Conservation (phyloP, 2,888 invertebrate species). For the Xestobium rufovillosum region DNA sequence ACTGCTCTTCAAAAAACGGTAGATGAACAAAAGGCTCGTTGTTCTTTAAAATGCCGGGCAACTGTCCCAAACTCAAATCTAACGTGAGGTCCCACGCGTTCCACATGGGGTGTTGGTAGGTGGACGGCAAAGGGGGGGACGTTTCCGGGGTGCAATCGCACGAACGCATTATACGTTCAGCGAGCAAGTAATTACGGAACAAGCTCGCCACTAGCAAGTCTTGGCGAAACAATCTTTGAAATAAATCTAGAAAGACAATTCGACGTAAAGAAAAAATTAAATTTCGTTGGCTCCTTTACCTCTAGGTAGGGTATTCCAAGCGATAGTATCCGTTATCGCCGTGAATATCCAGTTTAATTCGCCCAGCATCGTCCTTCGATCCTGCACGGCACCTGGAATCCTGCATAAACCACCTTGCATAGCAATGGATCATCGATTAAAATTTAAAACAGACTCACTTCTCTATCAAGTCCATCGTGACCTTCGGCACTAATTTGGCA, state of each 20-base stretch:
- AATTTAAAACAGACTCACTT: slow-evolving; percentile 59
- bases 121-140: slow-evolving; percentile 82
- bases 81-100: slow-evolving; percentile 96
- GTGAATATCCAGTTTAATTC: slow-evolving; percentile 99
- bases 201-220: slow-evolving; percentile 97
- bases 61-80: slow-evolving; percentile 86
- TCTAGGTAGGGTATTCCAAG: slow-evolving; percentile 94
- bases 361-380: slow-evolving; percentile 94
- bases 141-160: slow-evolving; percentile 98
- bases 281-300: slow-evolving; percentile 44
- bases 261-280: slow-evolving; percentile 5
- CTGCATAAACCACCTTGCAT: slow-evolving; percentile 41
- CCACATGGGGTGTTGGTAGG: slow-evolving; percentile 89
- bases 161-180: slow-evolving; percentile 90
- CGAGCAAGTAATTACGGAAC: slow-evolving; percentile 93
- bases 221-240: slow-evolving; percentile 94
- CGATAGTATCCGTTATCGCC: slow-evolving; percentile 98
- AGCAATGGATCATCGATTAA: background rate
- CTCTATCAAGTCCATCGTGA: slow-evolving; percentile 81
- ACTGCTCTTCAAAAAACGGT: slow-evolving; percentile 94
- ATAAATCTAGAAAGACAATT: slow-evolving; percentile 58
- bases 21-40: slow-evolving; percentile 63
- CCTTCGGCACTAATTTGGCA: slow-evolving; percentile 70
- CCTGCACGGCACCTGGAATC: slow-evolving; percentile 91
- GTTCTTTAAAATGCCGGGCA: slow-evolving; percentile 66